Evolutionary conservation across 2,113 vertebrate genomes (phyloP).

Genomic region (Microcebus ravelobensis): DNA sequence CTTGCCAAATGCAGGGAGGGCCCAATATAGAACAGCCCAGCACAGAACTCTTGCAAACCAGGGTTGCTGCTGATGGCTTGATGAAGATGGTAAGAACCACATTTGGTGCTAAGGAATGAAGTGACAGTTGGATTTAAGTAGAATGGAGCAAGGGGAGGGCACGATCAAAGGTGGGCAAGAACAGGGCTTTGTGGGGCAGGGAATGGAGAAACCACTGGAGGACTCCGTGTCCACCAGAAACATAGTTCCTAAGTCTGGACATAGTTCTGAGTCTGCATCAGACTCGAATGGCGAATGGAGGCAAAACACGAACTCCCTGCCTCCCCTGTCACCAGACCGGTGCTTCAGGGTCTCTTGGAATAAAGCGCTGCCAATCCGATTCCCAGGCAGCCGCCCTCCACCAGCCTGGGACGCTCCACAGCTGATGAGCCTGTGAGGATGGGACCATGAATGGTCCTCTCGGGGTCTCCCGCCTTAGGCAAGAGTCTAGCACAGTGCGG

Average conservation of each 20-base stretch:
- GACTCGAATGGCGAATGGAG: not conserved
- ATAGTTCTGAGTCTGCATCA: not conserved
- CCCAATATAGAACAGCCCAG: not conserved
- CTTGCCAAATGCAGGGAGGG: not conserved
- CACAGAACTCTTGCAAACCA: not conserved
- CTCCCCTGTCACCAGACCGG: not conserved
- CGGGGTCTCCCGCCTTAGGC: not conserved
- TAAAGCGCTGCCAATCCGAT: rapidly evolving
- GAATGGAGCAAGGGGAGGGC: not conserved
- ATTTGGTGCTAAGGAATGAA: not conserved
- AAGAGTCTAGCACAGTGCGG: not conserved
- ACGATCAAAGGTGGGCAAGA: not conserved
- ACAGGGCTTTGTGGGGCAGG: not conserved
- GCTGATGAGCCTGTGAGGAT: not conserved
- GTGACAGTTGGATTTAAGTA: not conserved
- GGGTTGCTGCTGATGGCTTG: not conserved
- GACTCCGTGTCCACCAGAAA: not conserved
- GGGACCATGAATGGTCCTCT: not conserved
- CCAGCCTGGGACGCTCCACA: not conserved
- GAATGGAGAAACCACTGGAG: not conserved
- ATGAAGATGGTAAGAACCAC: not conserved
- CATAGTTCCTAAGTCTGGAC: not conserved
- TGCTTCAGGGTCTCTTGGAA: not conserved
- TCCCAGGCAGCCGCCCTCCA: not conserved
- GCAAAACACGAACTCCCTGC: not conserved